Evolutionary conservation across 2,113 vertebrate genomes (phyloP), one percentile per base, ranked within the genome.

Genomic region (Ceyx melanurus): DNA sequence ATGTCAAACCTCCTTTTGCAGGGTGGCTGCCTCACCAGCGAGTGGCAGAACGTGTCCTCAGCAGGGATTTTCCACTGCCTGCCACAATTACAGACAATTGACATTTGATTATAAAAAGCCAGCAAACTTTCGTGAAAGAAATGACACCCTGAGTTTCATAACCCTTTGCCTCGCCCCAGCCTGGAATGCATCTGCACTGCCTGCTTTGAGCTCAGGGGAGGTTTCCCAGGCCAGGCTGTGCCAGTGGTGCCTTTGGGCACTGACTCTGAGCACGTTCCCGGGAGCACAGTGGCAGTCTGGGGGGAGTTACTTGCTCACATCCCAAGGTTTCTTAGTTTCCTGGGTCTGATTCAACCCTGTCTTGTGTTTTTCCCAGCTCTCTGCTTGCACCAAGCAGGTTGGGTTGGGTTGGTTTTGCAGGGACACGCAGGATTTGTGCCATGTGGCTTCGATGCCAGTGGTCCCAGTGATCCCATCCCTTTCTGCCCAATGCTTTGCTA

Each of bases 61-160:
- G 84, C n/a, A 87, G 67, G 87, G 84, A 93, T 86, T 96, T 94
- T 91, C 92, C 91, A 93, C 89, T 80, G 82, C 87, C 82, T 80
- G 82, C 78, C 7, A 5, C 82, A 87, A 62, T 94, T 88, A 85
- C 58, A 91, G 81, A 77, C 75, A 82, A 89, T 72, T 88, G 95
- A 91, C 74, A 94, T 90, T 89, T 85, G 88, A 91, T 94, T 92
- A 81, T 90, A 90, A 94, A 92, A 95, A 86, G 37, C 86, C 82
- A 74, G 53, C 58, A 89, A 92, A 80, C 50, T 84, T 94, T 91
- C 82, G 79, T 84, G 74, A 48, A 88, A 82, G 86, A 86, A 94
- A 89, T 86, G 83, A 80, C 87, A 90, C 79, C 33, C 33, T 81
- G 70, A 87, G 67, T 94, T 97, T 94, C 92, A 79, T 91, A 95